Evolutionary conservation across 2,888 invertebrate genomes (phyloP).

Genomic region (Ochropleura plecta): DNA sequence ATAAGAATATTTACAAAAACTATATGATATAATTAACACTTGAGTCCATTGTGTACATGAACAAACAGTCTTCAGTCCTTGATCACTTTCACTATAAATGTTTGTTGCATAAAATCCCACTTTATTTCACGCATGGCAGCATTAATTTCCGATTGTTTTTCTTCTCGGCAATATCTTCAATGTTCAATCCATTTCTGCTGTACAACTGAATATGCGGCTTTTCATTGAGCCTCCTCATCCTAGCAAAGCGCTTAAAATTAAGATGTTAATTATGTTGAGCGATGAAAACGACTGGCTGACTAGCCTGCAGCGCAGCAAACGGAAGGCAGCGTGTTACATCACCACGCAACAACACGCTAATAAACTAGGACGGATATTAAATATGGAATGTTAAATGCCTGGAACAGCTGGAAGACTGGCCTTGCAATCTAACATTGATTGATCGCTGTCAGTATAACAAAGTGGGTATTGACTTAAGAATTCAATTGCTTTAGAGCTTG

Average conservation of each 20-base stretch:
- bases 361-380: slow-evolving; percentile 81
- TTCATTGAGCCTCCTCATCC: slow-evolving; percentile 79
- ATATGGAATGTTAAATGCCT: slow-evolving; percentile 89
- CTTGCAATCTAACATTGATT: slow-evolving; percentile 97
- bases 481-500: slow-evolving; percentile 95
- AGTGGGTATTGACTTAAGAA: slow-evolving; percentile 96
- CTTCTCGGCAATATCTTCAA: slow-evolving; percentile 50
- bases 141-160: slow-evolving; percentile 30
- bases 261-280: slow-evolving; percentile 77
- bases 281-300: slow-evolving; percentile 74
- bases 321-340: slow-evolving; percentile 81
- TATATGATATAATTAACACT: slow-evolving; percentile 63
- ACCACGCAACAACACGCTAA: slow-evolving; percentile 84
- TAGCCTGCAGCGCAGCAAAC: slow-evolving; percentile 55
- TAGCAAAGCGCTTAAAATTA: slow-evolving; percentile 84
- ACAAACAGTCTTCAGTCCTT: slow-evolving; percentile 63
- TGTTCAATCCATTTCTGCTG: slow-evolving; percentile 70
- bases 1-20: slow-evolving; percentile 70
- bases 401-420: slow-evolving; percentile 92
- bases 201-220: slow-evolving; percentile 73
- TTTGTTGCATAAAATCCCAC: slow-evolving; percentile 48
- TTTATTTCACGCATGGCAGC: slow-evolving; percentile 11
- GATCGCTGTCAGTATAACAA: slow-evolving; percentile 92
- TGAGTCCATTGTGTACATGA: slow-evolving; percentile 65
- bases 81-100: slow-evolving; percentile 70